Base-by-base conservation (phyloP, 2,797 vertebrate species). In the Esox masquinongy region DNA sequence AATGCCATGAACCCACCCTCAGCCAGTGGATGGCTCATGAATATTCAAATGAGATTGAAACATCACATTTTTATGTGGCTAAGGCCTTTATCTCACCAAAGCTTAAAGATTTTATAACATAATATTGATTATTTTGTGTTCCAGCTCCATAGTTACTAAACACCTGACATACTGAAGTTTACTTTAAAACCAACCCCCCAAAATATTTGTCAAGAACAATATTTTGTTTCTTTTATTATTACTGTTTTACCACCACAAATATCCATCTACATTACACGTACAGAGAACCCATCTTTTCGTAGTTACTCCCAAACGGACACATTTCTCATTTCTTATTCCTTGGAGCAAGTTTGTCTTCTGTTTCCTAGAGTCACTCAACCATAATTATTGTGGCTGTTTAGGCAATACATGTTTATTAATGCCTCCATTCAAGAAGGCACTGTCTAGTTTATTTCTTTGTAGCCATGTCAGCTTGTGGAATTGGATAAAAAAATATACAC, bases 21-120 rank as follows among this genome's bases (percentile, higher is more conserved):
- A 97, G 96, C 95, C 96, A 93, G 95, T 95, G 96, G 96, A 96
- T 95, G 96, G 93, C 93, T 97, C 96, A 99, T 99, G 97, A 98
- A 99, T 99, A 99, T 99, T 99, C 96, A 98, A 96, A 96, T 92
- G 90, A 94, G 93, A 94, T 94, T 88, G 88, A 47, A 19, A 16
- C 11, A 26, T 80, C 89, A 0, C 92, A 91, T 91, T 85, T 79
- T 82, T 86, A 92, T 92, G 86, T 49, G 53, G 72, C 83, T 75
- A 85, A 74, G 73, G 73, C 74, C 77, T 68, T 76, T 74, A 29
- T 84, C 39, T 83, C 79, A 79, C 83, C 81, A 78, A 70, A 88
- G 83, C 79, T 84, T 79, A 77, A 81, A 47, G 66, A 75, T 29
- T 39, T 39, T 68, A 16, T 68, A 68, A 43, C 66, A 56, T 56